Percentiles rank a stretch among this genome's conserved stretches.
phyloP scores from a whole-genome alignment of 2,797 vertebrate genomes.

The Anguilla anguilla region DNA sequence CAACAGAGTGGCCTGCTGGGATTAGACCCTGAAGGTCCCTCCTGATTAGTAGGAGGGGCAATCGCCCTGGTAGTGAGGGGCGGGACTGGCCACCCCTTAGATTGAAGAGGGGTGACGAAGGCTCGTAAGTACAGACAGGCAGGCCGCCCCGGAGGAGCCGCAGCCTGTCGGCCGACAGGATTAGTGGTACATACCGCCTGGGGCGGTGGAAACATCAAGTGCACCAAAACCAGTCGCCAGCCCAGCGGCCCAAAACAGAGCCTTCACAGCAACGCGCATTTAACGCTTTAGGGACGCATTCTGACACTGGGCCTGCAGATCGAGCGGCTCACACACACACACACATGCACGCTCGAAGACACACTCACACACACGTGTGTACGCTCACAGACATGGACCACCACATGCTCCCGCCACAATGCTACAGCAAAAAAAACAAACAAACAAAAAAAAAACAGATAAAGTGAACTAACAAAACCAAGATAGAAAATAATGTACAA shows the following conservation, averaged over 20 bases:
- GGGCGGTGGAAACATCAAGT: neutral
- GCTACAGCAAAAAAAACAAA: slow-evolving; percentile 53
- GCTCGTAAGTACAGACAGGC: neutral
- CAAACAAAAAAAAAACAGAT: slow-evolving; percentile 29
- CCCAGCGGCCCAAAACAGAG: neutral
- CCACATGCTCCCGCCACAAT: slow-evolving; percentile 44
- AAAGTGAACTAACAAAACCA: slow-evolving; percentile 58
- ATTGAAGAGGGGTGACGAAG: neutral
- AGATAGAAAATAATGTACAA: slow-evolving; percentile 33
- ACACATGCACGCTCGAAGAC: slow-evolving; percentile 35
- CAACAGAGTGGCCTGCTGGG: neutral
- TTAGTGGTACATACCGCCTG: neutral
- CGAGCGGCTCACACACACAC: neutral
- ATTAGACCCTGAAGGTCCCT: slow-evolving; percentile 3
- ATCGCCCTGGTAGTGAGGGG: neutral
- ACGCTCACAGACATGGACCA: slow-evolving; percentile 26
- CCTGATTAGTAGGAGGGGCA: slow-evolving; percentile 2
- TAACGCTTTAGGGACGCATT: neutral
- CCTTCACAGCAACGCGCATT: neutral
- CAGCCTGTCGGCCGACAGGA: neutral
- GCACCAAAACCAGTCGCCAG: neutral
- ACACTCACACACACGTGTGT: slow-evolving; percentile 29
- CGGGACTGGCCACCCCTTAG: neutral
- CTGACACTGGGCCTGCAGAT: neutral
- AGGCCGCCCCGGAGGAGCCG: neutral